Percentiles rank a stretch among this genome's conserved stretches.
These are phyloP conservation scores for Calosoma granatense DNA, from an alignment of 1,140 invertebrate species.

Conservation along the genomic window DNA sequence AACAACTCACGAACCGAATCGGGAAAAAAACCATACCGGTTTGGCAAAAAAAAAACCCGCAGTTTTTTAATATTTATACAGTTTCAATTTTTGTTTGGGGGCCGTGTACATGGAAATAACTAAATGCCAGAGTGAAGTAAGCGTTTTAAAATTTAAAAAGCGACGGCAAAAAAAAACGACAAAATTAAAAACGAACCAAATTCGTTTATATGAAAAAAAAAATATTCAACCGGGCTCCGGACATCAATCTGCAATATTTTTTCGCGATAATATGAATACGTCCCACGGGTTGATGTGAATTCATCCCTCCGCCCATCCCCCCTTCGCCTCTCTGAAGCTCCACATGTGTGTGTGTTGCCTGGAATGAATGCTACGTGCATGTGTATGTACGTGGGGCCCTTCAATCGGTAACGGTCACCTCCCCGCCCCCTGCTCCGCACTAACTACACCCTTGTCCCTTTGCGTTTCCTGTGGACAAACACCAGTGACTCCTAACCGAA, in stretches of 20 bases:
- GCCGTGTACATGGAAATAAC: constrained; percentile 2
- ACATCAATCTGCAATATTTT: constrained; percentile 9
- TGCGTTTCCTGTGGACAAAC: too few species aligned
- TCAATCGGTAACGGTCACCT: too few species aligned
- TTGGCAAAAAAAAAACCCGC: not conserved
- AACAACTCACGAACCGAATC: not conserved
- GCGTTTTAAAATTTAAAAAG: constrained; percentile 8
- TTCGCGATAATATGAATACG: constrained; percentile 7
- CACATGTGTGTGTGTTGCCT: too few species aligned
- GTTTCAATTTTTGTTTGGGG: constrained; percentile 5
- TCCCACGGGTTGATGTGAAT: not conserved
- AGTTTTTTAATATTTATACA: constrained; percentile 7
- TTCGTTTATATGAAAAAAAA: constrained; percentile 5
- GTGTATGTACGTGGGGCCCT: too few species aligned
- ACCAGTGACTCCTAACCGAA: too few species aligned
- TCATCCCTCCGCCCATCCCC: too few species aligned
- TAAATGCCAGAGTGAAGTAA: not conserved
- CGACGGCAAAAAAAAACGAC: constrained; percentile 1
- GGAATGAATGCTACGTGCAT: too few species aligned
- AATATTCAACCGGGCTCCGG: not conserved
- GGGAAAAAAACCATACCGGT: not conserved
- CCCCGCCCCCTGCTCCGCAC: too few species aligned
- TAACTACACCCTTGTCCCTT: too few species aligned
- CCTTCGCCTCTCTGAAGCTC: too few species aligned
- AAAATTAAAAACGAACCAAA: constrained; percentile 9